Evolutionary conservation across 92 coral and sea anemone genomes (phyloP), one percentile per base, ranked within the genome.

Genomic region (Zoanthus sansibaricus): DNA sequence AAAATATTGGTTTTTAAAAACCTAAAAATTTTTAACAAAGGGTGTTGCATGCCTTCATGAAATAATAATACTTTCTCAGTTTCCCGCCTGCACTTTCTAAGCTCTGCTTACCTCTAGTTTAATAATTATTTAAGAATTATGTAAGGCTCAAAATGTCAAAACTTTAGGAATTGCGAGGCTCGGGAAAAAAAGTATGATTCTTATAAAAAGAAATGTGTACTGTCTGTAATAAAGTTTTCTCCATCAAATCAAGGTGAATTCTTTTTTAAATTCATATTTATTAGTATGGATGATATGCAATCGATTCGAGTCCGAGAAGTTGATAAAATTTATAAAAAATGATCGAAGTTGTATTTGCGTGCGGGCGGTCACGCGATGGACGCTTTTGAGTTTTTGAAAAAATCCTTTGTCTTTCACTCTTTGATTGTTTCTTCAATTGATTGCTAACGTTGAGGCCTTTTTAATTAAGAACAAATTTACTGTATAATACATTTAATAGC

Each of bases 251-350:
- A 76, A 72, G 76, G 25, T 42, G 54, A 42, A 21, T 72, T 49
- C 76, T 72, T 72, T 72, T 72, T 12, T 72, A 42, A 72, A 72
- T 16, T 72, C 78, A n/a, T 45, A 73, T 73, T 73, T 44, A 73
- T 73, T 73, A 73, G 78, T 46, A 73, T 45, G 78, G 32, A 73
- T 73, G 78, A 45, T 47, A 45, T 73, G 31, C 56, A 73, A 2
- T 73, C 56, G 77, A 73, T 73, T 73, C 77, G 77, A 15, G 77
- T 73, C 77, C 77, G 58, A 73, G 77, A 73, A 73, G 47, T 73
- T 13, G 13, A 44, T 45, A 13, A 73, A 73, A 15, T 73, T 73
- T 71, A 15, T 73, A 25, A 15, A 73, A 73, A 73, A 73, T 7
- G 3, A 1, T 56, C 3, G 37, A 25, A 16, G 78, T 73, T 16